Evolutionary conservation across 2,113 vertebrate genomes (phyloP).

Genomic region (Marmota flaviventris): DNA sequence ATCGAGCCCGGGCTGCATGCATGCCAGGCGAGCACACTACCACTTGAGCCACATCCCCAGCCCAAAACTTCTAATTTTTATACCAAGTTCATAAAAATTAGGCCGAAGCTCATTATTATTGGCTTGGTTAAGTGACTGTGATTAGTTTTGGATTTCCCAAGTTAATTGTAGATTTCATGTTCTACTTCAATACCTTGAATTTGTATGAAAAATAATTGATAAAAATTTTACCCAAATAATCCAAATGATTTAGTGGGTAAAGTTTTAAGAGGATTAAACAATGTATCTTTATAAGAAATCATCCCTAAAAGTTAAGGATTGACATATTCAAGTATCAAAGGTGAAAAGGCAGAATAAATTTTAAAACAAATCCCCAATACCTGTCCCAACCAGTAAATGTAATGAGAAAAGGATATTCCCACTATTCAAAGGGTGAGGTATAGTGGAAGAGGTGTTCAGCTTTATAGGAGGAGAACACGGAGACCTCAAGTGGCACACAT

Average conservation of each 20-base stretch:
- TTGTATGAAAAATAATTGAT: background rate
- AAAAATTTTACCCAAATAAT: background rate
- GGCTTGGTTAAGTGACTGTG: background rate
- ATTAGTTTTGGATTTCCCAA: background rate
- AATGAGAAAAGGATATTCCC: background rate
- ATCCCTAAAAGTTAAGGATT: background rate
- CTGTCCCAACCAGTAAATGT: background rate
- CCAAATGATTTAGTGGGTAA: background rate
- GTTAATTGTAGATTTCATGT: slow-evolving; percentile 3
- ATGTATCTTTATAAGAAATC: background rate
- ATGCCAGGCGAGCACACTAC: too few species aligned
- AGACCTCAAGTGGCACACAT: background rate
- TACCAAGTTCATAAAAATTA: background rate
- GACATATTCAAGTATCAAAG: background rate
- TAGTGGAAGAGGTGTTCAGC: background rate
- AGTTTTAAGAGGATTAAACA: background rate
- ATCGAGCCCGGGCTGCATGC: too few species aligned
- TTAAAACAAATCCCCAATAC: slow-evolving; percentile 6
- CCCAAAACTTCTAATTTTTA: background rate
- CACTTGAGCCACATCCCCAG: too few species aligned
- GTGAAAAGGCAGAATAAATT: background rate
- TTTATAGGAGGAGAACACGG: background rate
- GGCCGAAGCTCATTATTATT: slow-evolving; percentile 17
- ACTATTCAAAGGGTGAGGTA: background rate
- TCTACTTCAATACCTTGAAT: background rate